These are phyloP conservation scores for Cyclina sinensis DNA, from an alignment of 1,140 invertebrate genomes.

Conservation along the genomic window DNA sequence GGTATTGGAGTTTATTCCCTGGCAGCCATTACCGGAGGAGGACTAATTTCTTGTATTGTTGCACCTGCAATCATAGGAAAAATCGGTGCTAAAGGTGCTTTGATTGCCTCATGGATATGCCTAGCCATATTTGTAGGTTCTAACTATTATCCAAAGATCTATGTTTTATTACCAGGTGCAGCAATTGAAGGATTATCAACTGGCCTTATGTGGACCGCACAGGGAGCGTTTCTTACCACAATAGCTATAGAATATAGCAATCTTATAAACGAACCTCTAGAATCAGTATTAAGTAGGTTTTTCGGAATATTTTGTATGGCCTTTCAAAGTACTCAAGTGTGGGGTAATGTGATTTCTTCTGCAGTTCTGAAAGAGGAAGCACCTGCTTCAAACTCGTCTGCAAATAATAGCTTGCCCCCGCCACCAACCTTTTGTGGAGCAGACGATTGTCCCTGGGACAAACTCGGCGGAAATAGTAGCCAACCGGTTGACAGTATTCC, in stretches of 20 bases:
- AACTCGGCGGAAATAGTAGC: constrained; percentile 24
- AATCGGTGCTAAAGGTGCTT: constrained; percentile 73
- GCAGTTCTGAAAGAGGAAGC: constrained; percentile 66
- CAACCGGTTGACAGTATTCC: not conserved
- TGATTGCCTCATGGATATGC: constrained; percentile 74
- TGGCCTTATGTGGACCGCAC: constrained; percentile 80
- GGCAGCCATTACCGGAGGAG: constrained; percentile 76
- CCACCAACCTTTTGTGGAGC: constrained; percentile 68
- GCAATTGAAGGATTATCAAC: constrained; percentile 76
- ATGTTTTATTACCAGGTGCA: constrained; percentile 73
- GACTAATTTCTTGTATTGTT: constrained; percentile 74
- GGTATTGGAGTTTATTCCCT: constrained; percentile 73
- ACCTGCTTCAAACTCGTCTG: not conserved
- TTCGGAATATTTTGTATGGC: constrained; percentile 80
- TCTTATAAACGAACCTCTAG: constrained; percentile 65
- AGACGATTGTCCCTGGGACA: constrained; percentile 66
- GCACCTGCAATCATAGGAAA: constrained; percentile 73
- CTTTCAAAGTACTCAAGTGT: constrained; percentile 78
- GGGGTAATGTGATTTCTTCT: constrained; percentile 79
- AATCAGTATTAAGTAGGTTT: constrained; percentile 73
- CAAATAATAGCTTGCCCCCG: constrained; percentile 15
- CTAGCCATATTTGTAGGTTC: constrained; percentile 73
- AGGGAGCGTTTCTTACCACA: constrained; percentile 76
- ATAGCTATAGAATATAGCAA: constrained; percentile 74
- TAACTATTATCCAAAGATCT: constrained; percentile 75